These are phyloP conservation scores for Brachyrhaphis roseni DNA, from an alignment of 2,797 vertebrate genomes.

Conservation along the genomic window DNA sequence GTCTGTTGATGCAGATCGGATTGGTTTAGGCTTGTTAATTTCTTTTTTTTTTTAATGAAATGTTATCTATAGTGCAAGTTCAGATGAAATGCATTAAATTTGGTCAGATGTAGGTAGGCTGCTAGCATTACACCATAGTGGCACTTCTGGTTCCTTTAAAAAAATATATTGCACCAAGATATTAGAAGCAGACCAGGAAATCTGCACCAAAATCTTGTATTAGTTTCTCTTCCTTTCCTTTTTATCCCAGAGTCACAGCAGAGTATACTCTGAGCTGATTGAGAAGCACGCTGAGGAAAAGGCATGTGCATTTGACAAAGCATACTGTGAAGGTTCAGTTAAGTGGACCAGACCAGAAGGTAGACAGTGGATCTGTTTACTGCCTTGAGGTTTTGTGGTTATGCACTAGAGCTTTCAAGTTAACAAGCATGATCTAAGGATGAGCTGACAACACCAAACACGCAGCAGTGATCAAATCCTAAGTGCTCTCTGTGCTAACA, in stretches of 20 bases:
- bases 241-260: conserved; percentile 52
- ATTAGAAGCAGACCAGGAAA: conserved; percentile 47
- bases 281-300: conserved; percentile 41
- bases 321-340: conserved; percentile 61
- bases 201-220: conserved; percentile 51
- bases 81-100: conserved; percentile 25
- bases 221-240: conserved; percentile 51
- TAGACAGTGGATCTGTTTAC: conserved; percentile 68
- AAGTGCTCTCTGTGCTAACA: conserved; percentile 35
- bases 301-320: conserved; percentile 47
- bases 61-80: conserved; percentile 12
- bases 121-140: conserved; percentile 22
- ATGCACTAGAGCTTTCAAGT: conserved; percentile 64
- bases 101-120: conserved; percentile 32
- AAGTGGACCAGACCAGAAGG: conserved; percentile 57
- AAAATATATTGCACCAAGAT: conserved; percentile 35
- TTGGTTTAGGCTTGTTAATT: background rate
- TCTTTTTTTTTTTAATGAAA: background rate
- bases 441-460: conserved; percentile 59
- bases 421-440: conserved; percentile 61
- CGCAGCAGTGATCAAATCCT: conserved; percentile 45
- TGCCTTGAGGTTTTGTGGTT: conserved; percentile 70
- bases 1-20: background rate
- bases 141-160: conserved; percentile 42
- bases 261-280: conserved; percentile 52